These are phyloP conservation scores for Coregonus suidteri DNA, from an alignment of 2,797 vertebrate genomes.

Conservation along the genomic window DNA sequence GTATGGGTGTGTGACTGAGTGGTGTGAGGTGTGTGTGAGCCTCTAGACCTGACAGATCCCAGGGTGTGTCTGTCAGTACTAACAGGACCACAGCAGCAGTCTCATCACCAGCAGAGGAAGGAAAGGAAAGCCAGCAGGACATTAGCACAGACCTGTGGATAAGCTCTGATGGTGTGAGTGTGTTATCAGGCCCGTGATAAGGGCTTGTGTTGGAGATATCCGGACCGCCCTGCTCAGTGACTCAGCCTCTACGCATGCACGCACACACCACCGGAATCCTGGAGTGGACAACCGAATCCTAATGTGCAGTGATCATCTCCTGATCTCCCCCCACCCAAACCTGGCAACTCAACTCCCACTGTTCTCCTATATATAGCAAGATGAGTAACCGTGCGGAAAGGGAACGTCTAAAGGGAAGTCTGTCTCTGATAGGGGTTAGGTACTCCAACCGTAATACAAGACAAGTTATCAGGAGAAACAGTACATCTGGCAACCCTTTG, in stretches of 20 bases:
- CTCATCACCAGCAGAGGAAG: slow-evolving; percentile 33
- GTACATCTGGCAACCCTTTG: slow-evolving; percentile 69
- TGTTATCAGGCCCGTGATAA: slow-evolving; percentile 14
- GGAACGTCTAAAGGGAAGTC: neutral
- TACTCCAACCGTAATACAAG: slow-evolving; percentile 56
- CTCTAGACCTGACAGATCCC: slow-evolving; percentile 35
- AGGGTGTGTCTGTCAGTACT: slow-evolving; percentile 42
- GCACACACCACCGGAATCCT: neutral
- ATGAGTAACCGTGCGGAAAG: slow-evolving; percentile 24
- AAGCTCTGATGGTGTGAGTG: slow-evolving; percentile 12
- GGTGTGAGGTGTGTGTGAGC: slow-evolving; percentile 40
- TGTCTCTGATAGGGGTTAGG: slow-evolving; percentile 20
- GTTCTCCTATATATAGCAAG: slow-evolving; percentile 38
- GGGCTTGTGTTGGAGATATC: slow-evolving; percentile 20
- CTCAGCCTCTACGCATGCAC: slow-evolving; percentile 15
- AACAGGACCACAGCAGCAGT: slow-evolving; percentile 36
- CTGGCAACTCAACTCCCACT: slow-evolving; percentile 25
- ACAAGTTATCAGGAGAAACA: slow-evolving; percentile 66
- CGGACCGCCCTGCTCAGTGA: slow-evolving; percentile 13
- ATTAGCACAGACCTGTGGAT: slow-evolving; percentile 31
- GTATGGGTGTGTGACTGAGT: neutral
- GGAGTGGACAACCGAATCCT: neutral
- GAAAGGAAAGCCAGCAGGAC: slow-evolving; percentile 36
- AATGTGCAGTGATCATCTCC: slow-evolving; percentile 11
- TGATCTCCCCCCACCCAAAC: slow-evolving; percentile 17